Evolutionary conservation across 2,113 vertebrate genomes (phyloP).

Genomic region (Haplotaxodon microlepis): DNA sequence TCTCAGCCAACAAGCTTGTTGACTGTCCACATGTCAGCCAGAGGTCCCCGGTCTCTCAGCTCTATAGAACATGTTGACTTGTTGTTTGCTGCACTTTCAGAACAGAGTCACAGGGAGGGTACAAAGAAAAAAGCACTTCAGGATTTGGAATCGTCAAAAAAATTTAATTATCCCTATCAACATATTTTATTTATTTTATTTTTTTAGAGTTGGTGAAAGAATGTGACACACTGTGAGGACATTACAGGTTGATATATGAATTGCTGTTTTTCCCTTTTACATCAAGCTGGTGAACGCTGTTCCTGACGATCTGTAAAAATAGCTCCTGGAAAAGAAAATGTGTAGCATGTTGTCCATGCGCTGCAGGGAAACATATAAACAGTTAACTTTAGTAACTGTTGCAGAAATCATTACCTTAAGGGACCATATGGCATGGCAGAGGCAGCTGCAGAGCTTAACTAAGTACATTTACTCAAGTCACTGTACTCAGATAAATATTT

Average conservation of each 20-base stretch:
- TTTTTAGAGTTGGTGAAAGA: neutral
- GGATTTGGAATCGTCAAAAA: neutral
- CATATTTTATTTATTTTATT: neutral
- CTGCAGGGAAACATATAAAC: slow-evolving; percentile 35
- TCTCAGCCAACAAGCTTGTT: slow-evolving; percentile 23
- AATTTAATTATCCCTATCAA: neutral
- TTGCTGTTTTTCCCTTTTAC: rapidly evolving
- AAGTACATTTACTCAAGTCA: slow-evolving; percentile 31
- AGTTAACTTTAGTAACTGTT: slow-evolving; percentile 37
- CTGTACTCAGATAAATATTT: slow-evolving; percentile 55
- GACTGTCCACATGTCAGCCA: slow-evolving; percentile 24
- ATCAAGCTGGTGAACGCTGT: neutral
- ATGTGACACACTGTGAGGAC: neutral
- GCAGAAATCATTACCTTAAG: slow-evolving; percentile 44
- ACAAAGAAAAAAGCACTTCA: slow-evolving; percentile 26
- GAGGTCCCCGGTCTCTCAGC: neutral
- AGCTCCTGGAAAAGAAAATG: neutral
- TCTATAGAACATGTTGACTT: neutral
- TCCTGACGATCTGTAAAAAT: neutral
- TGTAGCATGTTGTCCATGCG: neutral
- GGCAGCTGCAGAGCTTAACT: slow-evolving; percentile 6
- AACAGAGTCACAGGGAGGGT: neutral
- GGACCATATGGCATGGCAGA: neutral
- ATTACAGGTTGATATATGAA: neutral
- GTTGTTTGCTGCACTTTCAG: neutral